Evolutionary conservation across 2,888 invertebrate genomes (phyloP).

Genomic region (Ecdyonurus torrentis): DNA sequence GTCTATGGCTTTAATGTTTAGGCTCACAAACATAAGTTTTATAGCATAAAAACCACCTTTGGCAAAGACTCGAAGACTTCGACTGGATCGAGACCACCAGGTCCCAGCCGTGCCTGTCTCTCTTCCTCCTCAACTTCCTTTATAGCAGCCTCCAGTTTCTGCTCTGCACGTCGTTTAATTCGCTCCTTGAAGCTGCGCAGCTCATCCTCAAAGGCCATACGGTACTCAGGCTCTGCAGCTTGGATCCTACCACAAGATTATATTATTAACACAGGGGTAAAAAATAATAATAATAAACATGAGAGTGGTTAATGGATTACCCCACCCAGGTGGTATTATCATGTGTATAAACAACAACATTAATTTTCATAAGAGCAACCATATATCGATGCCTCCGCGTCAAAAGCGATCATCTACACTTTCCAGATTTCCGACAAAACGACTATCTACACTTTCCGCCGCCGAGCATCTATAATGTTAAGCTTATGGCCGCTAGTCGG

Average conservation of each 20-base stretch:
- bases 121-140: constrained; percentile 80
- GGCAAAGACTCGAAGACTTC: constrained; percentile 94
- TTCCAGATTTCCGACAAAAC: no score
- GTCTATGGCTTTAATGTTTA: no score
- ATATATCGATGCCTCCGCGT: no score
- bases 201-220: constrained; percentile 87
- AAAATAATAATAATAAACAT: background rate
- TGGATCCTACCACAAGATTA: constrained; percentile 51
- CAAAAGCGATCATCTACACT: no score
- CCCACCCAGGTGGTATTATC: background rate
- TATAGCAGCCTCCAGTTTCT: constrained; percentile 71
- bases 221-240: constrained; percentile 82
- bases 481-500: no score
- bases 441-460: no score
- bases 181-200: constrained; percentile 74
- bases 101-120: constrained; percentile 68
- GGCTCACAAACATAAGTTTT: no score
- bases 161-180: constrained; percentile 65
- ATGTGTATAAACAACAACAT: no score
- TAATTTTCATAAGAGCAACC: no score
- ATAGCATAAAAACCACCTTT: no score
- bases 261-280: constrained; percentile 5
- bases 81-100: constrained; percentile 94
- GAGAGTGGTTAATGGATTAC: background rate
- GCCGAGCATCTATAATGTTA: no score